phyloP scores from a whole-genome alignment of 2,113 vertebrate genomes.

The Triplophysa rosa region DNA sequence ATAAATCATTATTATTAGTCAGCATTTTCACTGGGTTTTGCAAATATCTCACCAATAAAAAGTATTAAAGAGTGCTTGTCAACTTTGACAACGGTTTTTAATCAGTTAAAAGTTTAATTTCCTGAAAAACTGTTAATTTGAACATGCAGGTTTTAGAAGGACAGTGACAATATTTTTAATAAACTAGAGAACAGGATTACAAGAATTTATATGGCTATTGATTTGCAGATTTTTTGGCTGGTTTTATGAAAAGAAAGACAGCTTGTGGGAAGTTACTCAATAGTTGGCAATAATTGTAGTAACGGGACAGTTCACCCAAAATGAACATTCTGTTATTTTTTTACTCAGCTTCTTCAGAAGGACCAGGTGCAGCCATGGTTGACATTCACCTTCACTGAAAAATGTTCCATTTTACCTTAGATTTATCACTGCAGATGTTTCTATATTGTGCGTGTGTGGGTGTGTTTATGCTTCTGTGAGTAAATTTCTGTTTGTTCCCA shows the following conservation, averaged over 20 bases:
- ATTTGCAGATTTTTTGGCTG: neutral
- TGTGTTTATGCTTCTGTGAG: conserved; percentile 13
- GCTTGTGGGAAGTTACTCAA: no score
- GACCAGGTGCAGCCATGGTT: no score
- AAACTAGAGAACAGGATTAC: neutral
- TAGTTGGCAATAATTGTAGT: no score
- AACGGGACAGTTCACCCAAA: neutral
- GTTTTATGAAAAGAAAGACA: neutral
- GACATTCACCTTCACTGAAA: no score
- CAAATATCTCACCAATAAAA: no score
- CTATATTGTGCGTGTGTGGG: conserved; percentile 12
- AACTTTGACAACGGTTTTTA: no score
- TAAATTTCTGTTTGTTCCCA: conserved; percentile 1
- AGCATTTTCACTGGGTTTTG: no score
- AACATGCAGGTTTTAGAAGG: neutral
- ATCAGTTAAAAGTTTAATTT: no score
- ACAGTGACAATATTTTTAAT: neutral
- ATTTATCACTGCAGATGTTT: neutral
- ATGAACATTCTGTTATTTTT: neutral
- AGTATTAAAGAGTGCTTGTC: no score
- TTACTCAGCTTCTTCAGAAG: no score
- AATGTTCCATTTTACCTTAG: neutral
- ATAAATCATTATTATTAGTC: neutral
- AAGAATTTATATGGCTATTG: neutral
- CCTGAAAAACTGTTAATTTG: no score